Percentiles rank a stretch among this genome's conserved stretches.
Conservation (phyloP, 64 coral and sea anemone species). For the Cladopsammia gracilis region DNA sequence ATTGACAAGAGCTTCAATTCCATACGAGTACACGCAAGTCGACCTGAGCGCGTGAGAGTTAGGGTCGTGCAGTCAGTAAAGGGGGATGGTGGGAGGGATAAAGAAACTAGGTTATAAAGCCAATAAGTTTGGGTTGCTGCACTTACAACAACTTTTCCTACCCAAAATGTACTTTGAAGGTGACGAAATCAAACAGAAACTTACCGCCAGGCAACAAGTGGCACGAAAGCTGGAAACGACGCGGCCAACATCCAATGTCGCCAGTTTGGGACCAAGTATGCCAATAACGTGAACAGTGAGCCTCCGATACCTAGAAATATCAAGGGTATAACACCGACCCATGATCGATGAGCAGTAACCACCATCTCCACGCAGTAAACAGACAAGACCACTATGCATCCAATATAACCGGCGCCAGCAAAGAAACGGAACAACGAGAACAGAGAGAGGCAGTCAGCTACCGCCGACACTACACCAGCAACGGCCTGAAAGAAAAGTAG, state of each 20-base stretch:
- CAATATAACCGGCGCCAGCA: slow-evolving; percentile 74
- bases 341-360: slow-evolving; percentile 62
- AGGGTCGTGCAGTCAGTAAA: too few species aligned
- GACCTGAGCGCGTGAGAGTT: too few species aligned
- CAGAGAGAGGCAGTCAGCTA: slow-evolving; percentile 82
- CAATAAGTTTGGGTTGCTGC: too few species aligned
- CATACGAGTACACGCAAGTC: too few species aligned
- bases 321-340: slow-evolving; percentile 61
- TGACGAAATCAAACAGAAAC: not conserved
- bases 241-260: slow-evolving; percentile 67
- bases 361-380: slow-evolving; percentile 88
- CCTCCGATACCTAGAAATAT: slow-evolving; percentile 75
- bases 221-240: slow-evolving; percentile 50
- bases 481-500: not conserved
- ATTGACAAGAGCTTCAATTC: too few species aligned
- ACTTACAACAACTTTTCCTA: too few species aligned
- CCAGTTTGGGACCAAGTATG: slow-evolving; percentile 86
- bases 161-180: too few species aligned
- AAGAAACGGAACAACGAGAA: slow-evolving; percentile 83
- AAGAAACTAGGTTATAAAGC: too few species aligned
- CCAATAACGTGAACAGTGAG: slow-evolving; percentile 60
- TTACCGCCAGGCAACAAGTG: slow-evolving; percentile 83
- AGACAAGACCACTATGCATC: slow-evolving; percentile 72
- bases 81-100: too few species aligned
- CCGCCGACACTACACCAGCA: slow-evolving; percentile 35